Evolutionary conservation across 2,888 invertebrate species (phyloP), one percentile per base, ranked within the genome.

Genomic region (Hydrotaea diabolus): DNA sequence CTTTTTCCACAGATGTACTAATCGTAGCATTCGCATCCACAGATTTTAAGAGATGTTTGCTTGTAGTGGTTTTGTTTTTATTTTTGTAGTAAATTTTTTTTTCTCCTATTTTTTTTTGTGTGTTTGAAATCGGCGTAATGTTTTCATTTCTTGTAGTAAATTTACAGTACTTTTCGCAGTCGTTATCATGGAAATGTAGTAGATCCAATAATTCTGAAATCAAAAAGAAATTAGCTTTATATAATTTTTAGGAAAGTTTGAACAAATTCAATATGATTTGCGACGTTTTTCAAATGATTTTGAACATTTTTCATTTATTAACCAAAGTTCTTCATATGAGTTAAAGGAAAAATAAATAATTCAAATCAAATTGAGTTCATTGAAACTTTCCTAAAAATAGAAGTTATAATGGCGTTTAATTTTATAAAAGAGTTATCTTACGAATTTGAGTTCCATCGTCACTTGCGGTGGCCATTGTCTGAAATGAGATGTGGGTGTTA

Each of bases 161-260:
- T 39, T 3, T 13, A 39, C 31, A 55, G 11, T 55, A 55, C 5
- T 55, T 55, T 55, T 55, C 55, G 4, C 11, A 4, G 5, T 55
- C 55, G 55, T 21, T 55, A 11, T 55, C 55, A 9, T 11, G 7
- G 55, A 55, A 55, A 4, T 55, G 55, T 9, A 55, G 55, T 55
- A 62, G 59, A 59, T 75, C 62, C n/a, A 26, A 75, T 19, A 15
- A 62, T 75, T 75, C 75, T 75, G 75, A 46, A 75, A 75, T 75
- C 59, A 75, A 62, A 75, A 75, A 46, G 26, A 75, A 75, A 75
- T 72, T 72, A 13, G 72, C 26, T 72, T 73, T 57, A 31, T 31
- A 31, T 31, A 31, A 31, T 31, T 31, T 31, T 31, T 31, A 71
- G 71, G 23, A 49, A 49, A 49, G 49, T 49, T 71, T 71, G 13